phyloP scores from a whole-genome alignment of 2,888 invertebrate species.

The Drosophila anomalata region DNA sequence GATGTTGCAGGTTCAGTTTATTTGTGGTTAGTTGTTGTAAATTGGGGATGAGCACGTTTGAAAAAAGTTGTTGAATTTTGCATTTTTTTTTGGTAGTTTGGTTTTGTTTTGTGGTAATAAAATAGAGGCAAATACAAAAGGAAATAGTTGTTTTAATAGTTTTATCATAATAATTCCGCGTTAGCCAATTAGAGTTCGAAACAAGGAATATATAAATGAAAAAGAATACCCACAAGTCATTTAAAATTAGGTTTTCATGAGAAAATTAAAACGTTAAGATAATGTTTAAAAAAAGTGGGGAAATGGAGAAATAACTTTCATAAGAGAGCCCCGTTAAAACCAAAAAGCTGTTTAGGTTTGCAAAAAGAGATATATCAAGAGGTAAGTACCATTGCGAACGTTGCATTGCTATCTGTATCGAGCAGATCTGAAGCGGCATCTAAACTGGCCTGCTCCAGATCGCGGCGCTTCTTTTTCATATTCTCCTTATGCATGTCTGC shows the following conservation, averaged over 20 bases:
- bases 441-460: constrained; percentile 93
- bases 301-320: not conserved
- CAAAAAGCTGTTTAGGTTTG: constrained; percentile 13
- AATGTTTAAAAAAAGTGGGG: not conserved
- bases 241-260: not conserved
- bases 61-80: constrained; percentile 67
- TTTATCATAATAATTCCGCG: constrained; percentile 70
- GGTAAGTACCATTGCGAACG: constrained; percentile 93
- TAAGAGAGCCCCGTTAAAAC: not conserved
- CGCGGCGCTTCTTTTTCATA: constrained; percentile 94
- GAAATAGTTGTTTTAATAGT: constrained; percentile 80
- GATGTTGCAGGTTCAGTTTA: constrained; percentile 32
- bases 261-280: not conserved
- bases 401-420: constrained; percentile 94
- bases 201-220: not conserved
- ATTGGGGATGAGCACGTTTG: constrained; percentile 67
- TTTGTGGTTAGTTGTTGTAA: constrained; percentile 58
- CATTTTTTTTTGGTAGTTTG: constrained; percentile 36
- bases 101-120: constrained; percentile 55
- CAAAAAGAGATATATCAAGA: constrained; percentile 55
- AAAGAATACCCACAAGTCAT: not conserved
- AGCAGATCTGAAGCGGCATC: constrained; percentile 94
- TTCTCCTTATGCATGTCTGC: constrained; percentile 91
- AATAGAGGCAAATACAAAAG: constrained; percentile 74
- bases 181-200: constrained; percentile 58